Evolutionary conservation across 2,113 vertebrate species (phyloP), one percentile per base, ranked within the genome.

Genomic region (Ptilonorhynchus violaceus): DNA sequence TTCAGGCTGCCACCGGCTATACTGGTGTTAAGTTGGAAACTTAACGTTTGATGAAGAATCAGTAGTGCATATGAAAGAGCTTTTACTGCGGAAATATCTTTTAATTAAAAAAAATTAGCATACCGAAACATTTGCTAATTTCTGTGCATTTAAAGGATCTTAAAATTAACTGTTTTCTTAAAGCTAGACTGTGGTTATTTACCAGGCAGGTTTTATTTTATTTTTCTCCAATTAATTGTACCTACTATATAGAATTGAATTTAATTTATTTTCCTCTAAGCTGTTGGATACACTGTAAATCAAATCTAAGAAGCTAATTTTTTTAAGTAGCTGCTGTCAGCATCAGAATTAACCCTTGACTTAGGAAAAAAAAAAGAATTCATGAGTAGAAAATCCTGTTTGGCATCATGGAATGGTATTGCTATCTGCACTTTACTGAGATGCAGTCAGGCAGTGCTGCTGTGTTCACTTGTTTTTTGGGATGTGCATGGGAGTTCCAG

Each of bases 101-200:
- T 98, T 98, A 98, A 98, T 98, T 98, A 98, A 98, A 98, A 96
- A 96, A 98, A 98, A 98, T 98, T 98, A 98, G 98, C 98, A 98
- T 98, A 98, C 97, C 69, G 94, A 98, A 98, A 97, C 98, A 97
- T 97, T 98, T 97, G 96, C 89, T 97, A 96, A 98, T 98, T 97
- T 97, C 94, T 91, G 52, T 93, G 94, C 95, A 95, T 97, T 96
- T 97, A 96, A 97, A 97, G 96, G 93, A 89, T 97, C 97, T 88
- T 96, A 86, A 97, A 98, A 97, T 97, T 35, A 95, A 91, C 95
- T 97, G 88, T 97, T 97, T 98, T 98, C 98, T 98, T 98, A 95
- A 92, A 97, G 87, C 89, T 86, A 92, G 91, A 85, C 74, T 84
- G 11, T 86, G 70, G 47, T 96, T 98, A 94, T 97, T 97, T 98